A percentile compares a stretch with the other conserved stretches of the same genome.
Evolutionary conservation across 2,113 vertebrate genomes (phyloP).

Genomic region (Platysteira castanea): DNA sequence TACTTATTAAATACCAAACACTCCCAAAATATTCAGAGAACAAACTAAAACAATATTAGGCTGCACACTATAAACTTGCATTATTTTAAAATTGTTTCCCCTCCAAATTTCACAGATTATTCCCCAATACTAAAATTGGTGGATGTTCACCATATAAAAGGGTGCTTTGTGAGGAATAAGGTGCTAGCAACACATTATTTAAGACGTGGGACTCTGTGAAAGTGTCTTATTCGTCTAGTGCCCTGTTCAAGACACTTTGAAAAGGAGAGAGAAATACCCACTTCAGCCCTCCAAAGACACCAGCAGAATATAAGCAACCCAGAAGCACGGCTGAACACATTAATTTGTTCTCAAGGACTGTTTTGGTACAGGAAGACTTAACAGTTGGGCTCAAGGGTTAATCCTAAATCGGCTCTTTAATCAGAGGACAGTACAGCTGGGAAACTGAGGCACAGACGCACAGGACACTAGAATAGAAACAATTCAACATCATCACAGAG

Average conservation of each 20-base stretch:
- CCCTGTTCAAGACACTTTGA: not conserved
- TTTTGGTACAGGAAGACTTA: not conserved
- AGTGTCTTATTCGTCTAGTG: not conserved
- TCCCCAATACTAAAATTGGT: not conserved
- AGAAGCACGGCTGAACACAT: not conserved
- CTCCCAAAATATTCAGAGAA: not conserved
- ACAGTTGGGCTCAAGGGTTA: not conserved
- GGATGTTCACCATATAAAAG: not conserved
- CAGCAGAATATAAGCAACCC: not conserved
- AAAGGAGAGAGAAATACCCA: not conserved
- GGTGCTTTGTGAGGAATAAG: not conserved
- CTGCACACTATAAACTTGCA: not conserved
- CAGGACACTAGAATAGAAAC: conserved; percentile 33
- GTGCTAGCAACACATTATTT: not conserved
- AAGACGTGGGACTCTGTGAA: accelerated
- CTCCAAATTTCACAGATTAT: not conserved
- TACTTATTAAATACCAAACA: not conserved
- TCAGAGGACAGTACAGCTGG: conserved; percentile 27
- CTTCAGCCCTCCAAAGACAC: not conserved
- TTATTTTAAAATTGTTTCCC: not conserved
- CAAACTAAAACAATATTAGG: not conserved
- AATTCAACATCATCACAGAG: not conserved
- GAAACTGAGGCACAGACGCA: conserved; percentile 65
- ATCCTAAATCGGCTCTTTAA: conserved; percentile 17
- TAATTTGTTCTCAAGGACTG: not conserved